Percentiles rank a stretch among this genome's conserved stretches.
Evolutionary conservation across 2,888 invertebrate genomes (phyloP).

Genomic region (Pardosa pseudoannulata): DNA sequence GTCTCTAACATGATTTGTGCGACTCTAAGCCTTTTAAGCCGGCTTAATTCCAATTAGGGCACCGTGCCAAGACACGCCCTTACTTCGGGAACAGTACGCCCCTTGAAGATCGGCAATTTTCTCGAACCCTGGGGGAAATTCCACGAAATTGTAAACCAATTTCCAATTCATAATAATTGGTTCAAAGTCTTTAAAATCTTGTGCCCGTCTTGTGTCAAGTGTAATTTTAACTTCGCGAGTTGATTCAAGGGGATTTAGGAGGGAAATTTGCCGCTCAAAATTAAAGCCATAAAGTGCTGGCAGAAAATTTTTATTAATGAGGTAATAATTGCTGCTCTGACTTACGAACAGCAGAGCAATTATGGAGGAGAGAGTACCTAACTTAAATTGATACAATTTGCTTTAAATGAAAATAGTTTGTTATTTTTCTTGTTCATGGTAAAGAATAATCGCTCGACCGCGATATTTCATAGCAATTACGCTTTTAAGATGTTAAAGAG

Average conservation of each 20-base stretch:
- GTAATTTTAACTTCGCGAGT: background rate
- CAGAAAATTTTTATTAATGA: background rate
- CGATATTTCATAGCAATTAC: background rate
- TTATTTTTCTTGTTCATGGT: background rate
- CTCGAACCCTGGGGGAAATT: slow-evolving; percentile 3
- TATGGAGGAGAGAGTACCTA: background rate
- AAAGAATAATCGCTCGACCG: background rate
- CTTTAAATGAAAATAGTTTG: background rate
- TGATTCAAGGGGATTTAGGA: background rate
- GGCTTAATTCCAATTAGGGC: slow-evolving; percentile 37
- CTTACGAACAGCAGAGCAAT: background rate
- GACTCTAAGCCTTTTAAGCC: slow-evolving; percentile 28
- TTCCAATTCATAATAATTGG: slow-evolving; percentile 10
- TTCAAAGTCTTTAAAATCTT: slow-evolving; percentile 11
- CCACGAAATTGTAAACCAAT: slow-evolving; percentile 20
- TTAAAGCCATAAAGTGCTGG: background rate
- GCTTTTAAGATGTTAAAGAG: background rate
- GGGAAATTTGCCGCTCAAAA: background rate
- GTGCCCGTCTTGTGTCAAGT: background rate
- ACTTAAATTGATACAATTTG: background rate
- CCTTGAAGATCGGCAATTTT: slow-evolving; percentile 22
- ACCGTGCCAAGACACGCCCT: slow-evolving; percentile 35
- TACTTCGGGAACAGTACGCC: background rate
- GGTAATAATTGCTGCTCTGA: background rate
- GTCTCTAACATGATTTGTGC: slow-evolving; percentile 36